Evolutionary conservation across 2,888 invertebrate genomes (phyloP).

Genomic region (Brenthis hecate): DNA sequence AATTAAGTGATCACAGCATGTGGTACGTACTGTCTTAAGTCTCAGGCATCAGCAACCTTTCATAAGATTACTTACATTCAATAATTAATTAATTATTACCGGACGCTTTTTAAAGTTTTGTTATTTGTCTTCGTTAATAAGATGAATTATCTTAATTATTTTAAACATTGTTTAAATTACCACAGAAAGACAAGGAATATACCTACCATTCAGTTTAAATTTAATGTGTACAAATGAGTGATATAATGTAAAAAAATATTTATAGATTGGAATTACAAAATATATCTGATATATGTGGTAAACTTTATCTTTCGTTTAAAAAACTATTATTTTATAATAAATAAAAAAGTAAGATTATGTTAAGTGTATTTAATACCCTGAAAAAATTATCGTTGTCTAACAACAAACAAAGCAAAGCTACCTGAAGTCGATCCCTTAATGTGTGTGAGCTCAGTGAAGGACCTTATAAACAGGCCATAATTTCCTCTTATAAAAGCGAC

Average conservation of each 20-base stretch:
- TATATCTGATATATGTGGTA: too few relatives aligned
- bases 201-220: too few relatives aligned
- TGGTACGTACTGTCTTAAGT: constrained; percentile 7
- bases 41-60: neutral
- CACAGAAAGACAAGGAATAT: too few relatives aligned
- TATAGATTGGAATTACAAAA: too few relatives aligned
- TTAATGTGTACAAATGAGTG: too few relatives aligned
- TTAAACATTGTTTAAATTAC: too few relatives aligned
- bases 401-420: constrained; percentile 47
- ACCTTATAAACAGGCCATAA: constrained; percentile 40
- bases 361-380: neutral
- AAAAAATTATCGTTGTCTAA: neutral
- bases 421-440: constrained; percentile 45
- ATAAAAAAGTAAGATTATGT: too few relatives aligned
- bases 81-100: neutral
- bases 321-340: too few relatives aligned
- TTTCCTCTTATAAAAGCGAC: constrained; percentile 40
- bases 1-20: constrained; percentile 41
- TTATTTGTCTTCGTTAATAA: neutral
- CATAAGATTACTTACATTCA: constrained; percentile 1
- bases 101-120: neutral
- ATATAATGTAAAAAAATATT: too few relatives aligned
- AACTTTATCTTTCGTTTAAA: too few relatives aligned
- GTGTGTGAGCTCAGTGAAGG: constrained; percentile 38
- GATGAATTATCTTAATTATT: too few relatives aligned